phyloP scores from a whole-genome alignment of 2,113 vertebrate species.

The Piaya cayana region DNA sequence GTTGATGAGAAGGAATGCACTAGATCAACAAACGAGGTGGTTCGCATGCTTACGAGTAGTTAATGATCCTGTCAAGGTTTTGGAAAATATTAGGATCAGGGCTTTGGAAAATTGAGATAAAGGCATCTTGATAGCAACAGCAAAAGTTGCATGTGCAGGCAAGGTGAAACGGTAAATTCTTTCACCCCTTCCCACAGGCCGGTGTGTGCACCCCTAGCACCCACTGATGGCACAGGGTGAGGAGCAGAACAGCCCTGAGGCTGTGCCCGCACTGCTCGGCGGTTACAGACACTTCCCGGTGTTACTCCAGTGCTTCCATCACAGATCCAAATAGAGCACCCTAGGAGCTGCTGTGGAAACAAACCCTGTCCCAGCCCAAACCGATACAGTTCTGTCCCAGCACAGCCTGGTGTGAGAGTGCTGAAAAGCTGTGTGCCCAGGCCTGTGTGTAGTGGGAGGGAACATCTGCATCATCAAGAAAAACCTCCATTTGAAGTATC shows the following conservation, averaged over 20 bases:
- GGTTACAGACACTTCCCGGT: neutral
- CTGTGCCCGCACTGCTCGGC: neutral
- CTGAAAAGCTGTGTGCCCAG: neutral
- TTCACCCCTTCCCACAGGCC: neutral
- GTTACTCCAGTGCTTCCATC: accelerated
- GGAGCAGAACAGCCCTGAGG: neutral
- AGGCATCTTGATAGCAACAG: neutral
- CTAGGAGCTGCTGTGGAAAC: neutral
- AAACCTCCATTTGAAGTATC: neutral
- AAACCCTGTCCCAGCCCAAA: neutral
- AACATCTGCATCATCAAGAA: neutral
- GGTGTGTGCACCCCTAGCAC: neutral
- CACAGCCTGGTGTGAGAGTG: neutral
- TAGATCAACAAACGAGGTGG: neutral
- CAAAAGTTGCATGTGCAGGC: neutral
- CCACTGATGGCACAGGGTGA: neutral
- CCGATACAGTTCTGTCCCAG: neutral
- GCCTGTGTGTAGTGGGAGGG: neutral
- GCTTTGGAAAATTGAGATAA: neutral
- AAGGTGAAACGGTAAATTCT: neutral
- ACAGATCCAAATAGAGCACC: neutral
- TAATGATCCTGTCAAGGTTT: neutral
- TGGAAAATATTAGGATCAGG: neutral
- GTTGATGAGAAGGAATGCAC: neutral
- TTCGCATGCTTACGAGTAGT: neutral